Conservation (phyloP, 1,140 invertebrate genomes). For the Formica exsecta region DNA sequence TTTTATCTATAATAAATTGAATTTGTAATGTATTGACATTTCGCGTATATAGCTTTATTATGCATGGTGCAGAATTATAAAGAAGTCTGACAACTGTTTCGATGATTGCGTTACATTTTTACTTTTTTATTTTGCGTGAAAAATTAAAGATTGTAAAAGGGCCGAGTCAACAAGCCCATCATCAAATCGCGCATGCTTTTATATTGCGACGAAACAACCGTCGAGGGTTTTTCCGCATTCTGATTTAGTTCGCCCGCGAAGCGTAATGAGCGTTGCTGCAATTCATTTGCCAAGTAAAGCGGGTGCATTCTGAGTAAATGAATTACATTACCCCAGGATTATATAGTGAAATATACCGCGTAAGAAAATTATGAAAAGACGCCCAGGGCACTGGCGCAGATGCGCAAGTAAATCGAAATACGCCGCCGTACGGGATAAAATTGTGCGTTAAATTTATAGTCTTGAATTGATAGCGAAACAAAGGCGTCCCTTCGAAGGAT, state of each 20-base stretch:
- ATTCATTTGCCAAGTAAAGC: constrained; percentile 64
- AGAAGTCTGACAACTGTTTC: not conserved
- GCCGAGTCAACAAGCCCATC: not conserved
- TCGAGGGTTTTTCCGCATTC: constrained; percentile 39
- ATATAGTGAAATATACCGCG: constrained; percentile 63
- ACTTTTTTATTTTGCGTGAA: not conserved
- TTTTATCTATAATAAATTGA: constrained; percentile 43
- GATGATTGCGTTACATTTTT: not conserved
- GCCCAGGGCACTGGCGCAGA: constrained; percentile 41
- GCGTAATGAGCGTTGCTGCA: constrained; percentile 57
- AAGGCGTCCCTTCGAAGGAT: constrained; percentile 49
- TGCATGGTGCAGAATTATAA: not conserved
- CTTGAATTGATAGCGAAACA: constrained; percentile 65
- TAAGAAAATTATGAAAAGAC: constrained; percentile 68
- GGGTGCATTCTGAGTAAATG: constrained; percentile 61
- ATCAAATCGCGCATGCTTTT: not conserved
- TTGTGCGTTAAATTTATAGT: constrained; percentile 46
- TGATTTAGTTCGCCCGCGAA: constrained; percentile 51
- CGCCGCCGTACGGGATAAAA: constrained; percentile 48
- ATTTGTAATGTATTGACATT: constrained; percentile 28
- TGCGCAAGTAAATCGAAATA: constrained; percentile 60
- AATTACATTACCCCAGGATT: constrained; percentile 63
- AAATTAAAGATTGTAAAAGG: not conserved
- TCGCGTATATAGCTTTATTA: constrained; percentile 17
- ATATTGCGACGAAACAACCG: not conserved